Evolutionary conservation across 2,888 invertebrate species (phyloP).

Genomic region (Arenicola marina): DNA sequence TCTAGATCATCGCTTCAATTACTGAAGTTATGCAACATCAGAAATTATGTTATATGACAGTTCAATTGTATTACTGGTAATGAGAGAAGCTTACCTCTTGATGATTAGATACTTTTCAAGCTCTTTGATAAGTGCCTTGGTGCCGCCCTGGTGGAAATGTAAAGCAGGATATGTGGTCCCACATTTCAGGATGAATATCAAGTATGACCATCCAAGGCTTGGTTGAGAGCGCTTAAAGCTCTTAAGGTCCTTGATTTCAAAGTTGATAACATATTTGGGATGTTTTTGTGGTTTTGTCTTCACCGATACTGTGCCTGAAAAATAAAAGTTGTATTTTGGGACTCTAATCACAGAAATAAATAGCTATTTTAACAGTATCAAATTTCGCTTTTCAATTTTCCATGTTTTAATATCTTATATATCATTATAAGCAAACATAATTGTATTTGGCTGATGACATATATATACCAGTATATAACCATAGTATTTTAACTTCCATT

Average conservation of each 20-base stretch:
- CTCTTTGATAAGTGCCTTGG: constrained; percentile 71
- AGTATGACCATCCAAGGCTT: constrained; percentile 55
- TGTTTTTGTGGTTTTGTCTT: background rate
- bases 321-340: background rate
- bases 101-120: constrained; percentile 30
- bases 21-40: no score
- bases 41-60: no score
- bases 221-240: constrained; percentile 65
- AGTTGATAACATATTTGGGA: constrained; percentile 48
- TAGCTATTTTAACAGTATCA: background rate
- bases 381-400: background rate
- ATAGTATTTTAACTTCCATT: no score
- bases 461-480: no score
- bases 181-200: constrained; percentile 71
- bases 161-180: constrained; percentile 78
- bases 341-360: background rate
- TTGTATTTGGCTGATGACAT: background rate
- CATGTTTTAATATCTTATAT: background rate
- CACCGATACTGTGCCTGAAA: constrained; percentile 2
- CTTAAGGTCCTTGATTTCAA: constrained; percentile 69
- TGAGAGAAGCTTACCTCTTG: constrained; percentile 23
- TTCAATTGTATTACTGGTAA: no score
- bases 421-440: background rate
- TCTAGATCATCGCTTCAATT: no score
- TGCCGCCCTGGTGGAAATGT: constrained; percentile 86